phyloP scores from a whole-genome alignment of 2,888 invertebrate species.

The Steinernema scapterisci region DNA sequence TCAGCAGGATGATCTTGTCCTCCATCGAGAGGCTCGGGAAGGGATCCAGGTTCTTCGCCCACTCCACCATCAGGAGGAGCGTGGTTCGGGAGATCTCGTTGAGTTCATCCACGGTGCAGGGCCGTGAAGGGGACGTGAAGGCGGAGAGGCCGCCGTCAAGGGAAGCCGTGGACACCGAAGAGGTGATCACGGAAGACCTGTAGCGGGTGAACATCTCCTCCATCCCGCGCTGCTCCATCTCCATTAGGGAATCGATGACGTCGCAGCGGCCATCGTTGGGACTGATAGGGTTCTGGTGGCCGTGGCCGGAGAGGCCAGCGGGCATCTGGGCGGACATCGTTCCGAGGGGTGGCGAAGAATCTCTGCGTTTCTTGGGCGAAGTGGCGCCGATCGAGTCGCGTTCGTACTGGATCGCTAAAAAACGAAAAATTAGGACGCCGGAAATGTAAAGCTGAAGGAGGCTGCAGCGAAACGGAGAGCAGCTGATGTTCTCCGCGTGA shows the following conservation, averaged over 20 bases:
- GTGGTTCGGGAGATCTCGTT: conserved; percentile 66
- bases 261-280: conserved; percentile 37
- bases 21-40: conserved; percentile 65
- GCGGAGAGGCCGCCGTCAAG: conserved; percentile 21
- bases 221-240: conserved; percentile 59
- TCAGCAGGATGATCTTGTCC: conserved; percentile 63
- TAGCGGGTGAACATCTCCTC: conserved; percentile 57
- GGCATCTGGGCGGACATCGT: not conserved
- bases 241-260: conserved; percentile 63
- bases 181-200: conserved; percentile 47
- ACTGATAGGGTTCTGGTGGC: not conserved
- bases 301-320: not conserved
- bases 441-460: not conserved
- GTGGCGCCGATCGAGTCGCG: conserved; percentile 59
- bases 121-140: conserved; percentile 45
- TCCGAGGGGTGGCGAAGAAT: conserved; percentile 41
- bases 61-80: conserved; percentile 65
- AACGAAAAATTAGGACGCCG: not conserved
- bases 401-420: conserved; percentile 66
- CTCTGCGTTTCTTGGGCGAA: conserved; percentile 56
- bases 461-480: too few species aligned
- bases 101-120: conserved; percentile 58
- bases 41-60: conserved; percentile 63
- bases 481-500: too few species aligned
- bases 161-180: conserved; percentile 34